Base-by-base conservation (phyloP, 1,140 invertebrate species). In the Physella acuta region DNA sequence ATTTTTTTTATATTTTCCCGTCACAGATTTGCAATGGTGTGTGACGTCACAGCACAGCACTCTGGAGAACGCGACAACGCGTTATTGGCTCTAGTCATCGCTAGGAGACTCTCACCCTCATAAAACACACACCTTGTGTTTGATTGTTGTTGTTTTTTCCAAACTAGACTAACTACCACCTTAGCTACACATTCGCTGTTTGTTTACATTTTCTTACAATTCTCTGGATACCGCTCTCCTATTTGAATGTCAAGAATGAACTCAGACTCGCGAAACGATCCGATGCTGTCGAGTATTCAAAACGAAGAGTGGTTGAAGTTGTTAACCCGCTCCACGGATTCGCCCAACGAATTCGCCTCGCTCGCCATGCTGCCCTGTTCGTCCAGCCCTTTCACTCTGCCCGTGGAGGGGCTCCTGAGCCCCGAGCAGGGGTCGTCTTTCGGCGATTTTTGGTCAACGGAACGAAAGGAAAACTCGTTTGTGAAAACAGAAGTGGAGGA, bases 401-500 rank as follows among this genome's bases (percentile, higher is more conserved):
- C 59, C 1, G 11, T 26, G 17, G 59, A 61, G 4, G 34, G 36
- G 1, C 37, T 61, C 5, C 59, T 61, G 2, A 61, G 37, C 36
- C 36, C 36, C 16, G 59, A 61, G 20, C 59, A 39, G 1, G 2
- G 37, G 14, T 44, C 36, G 2, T 49, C 5, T 24, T 37, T 68
- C 1, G 14, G 55, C 2, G 30, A 37, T 3, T 33, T 49, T 2
- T 44, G 56, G 36, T 31, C 34, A 34, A 44, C 1, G 14, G 66
- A 60, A 31, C 53, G 66, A 11, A 68, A 60, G 24, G 36, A 30
- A 20, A 56, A 49, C 30, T 0, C n/a, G 36, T 68, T 56, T 14
- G 26, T 68, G 1, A 49, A 68, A 26, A 30, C 28, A 37, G 66
- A 68, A 24, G 65, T 55, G 1, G 64, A 66, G 3, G 65, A 59